Base-by-base conservation (phyloP, 2,888 invertebrate species). In the Habrosyne pyritoides region DNA sequence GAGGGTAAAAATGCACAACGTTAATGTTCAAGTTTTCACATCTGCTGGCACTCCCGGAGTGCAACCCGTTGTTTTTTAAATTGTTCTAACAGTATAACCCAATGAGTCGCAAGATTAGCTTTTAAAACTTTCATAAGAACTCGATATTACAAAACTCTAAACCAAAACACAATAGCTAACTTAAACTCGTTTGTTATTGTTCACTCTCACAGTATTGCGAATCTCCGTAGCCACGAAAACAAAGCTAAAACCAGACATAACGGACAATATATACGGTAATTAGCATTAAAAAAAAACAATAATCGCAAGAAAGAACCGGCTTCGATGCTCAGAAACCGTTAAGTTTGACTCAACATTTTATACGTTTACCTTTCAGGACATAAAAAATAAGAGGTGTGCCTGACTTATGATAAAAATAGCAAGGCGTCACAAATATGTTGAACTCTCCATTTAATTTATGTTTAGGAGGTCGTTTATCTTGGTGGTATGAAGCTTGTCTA, bases 291-390 rank as follows among this genome's bases (percentile, higher is more conserved):
- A 66, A 59, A 69, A 61, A 66, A 66, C 67, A 54, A 36, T 36
- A 36, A 42, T 42, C 42, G 42, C 42, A 42, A 42, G 42, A 42
- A 42, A 66, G 58, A 73, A 68, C 70, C 71, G 76, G 67, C 64
- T 75, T 48, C 60, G 26, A 72, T 71, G 71, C 61, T 47, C 70
- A 60, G 47, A 42, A 46, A 74, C 76, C 76, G 74, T 75, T 75
- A 75, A 68, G 56, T 66, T 65, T 54, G 63, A 64, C 60, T 67
- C 63, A 68, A 71, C 69, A 66, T 64, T 63, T 59, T 61, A 48
- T 59, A 59, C 63, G 54, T 63, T 60, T 60, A 52, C n/a, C 22
- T 6, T 50, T 65, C 56, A 66, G 54, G 52, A 50, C 18, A 42
- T 42, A 42, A 42, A 42, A 42, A 18, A 14, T 18, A 42, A 42